phyloP scores from a whole-genome alignment of 2,797 vertebrate genomes.

The Bradypodion pumilum region DNA sequence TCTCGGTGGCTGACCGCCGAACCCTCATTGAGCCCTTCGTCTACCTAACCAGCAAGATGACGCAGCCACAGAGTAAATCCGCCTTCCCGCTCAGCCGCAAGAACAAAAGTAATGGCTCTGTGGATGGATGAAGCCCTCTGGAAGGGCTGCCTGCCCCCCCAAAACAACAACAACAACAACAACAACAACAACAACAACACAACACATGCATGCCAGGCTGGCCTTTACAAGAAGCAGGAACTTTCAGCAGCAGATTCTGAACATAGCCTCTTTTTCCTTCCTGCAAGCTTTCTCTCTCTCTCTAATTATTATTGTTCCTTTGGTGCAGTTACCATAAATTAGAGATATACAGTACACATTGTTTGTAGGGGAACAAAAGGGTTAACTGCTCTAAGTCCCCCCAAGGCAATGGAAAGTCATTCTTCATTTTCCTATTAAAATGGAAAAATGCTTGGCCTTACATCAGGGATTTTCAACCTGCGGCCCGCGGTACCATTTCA shows the following conservation, averaged over 20 bases:
- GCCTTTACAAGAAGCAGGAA: neutral
- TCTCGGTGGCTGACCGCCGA: constrained; percentile 90
- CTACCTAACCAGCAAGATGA: constrained; percentile 98
- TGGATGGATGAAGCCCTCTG: constrained; percentile 83
- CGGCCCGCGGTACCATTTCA: too few relatives aligned
- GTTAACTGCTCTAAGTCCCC: neutral
- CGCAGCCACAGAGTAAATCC: constrained; percentile 97
- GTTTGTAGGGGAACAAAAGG: too few relatives aligned
- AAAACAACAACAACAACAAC: too few relatives aligned
- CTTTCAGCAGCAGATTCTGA: neutral
- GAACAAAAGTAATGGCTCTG: constrained; percentile 91
- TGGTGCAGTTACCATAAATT: too few relatives aligned
- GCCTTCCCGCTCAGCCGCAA: constrained; percentile 95
- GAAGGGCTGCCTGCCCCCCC: neutral
- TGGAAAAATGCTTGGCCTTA: neutral
- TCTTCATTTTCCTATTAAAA: neutral
- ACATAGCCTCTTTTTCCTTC: neutral
- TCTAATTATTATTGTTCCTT: too few relatives aligned
- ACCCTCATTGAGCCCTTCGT: constrained; percentile 94
- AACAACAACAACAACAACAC: too few relatives aligned
- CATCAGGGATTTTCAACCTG: too few relatives aligned
- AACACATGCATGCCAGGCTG: neutral
- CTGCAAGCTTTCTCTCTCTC: neutral
- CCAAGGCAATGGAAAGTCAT: neutral
- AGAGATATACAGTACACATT: too few relatives aligned